Base-by-base conservation (phyloP, 2,113 vertebrate species). In the Zapus hudsonius region DNA sequence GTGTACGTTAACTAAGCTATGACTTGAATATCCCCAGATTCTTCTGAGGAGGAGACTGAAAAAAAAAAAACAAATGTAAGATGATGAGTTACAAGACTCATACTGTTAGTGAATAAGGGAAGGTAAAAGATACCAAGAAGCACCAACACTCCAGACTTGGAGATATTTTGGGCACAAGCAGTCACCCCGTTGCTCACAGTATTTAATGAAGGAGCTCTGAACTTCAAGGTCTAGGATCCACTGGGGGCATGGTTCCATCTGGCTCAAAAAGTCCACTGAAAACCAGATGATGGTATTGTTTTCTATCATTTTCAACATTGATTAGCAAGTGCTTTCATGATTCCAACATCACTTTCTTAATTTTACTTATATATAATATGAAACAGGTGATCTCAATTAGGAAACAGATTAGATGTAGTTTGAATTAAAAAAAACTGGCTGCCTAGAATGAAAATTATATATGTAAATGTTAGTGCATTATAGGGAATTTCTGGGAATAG, bases 321-420 rank as follows among this genome's bases (percentile, higher is more conserved):
- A 95, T 94, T 94, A 90, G 23, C 72, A 96, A 87, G 23, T 42
- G 31, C 16, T 94, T 92, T 92, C 84, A 70, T 95, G 70, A 95
- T 93, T 92, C 89, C 55, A 78, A 22, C n/a, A 73, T 42, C 15
- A 70, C 73, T 74, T 87, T 94, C 93, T 66, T 91, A 76, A 78
- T 95, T 96, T 96, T 59, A 95, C 69, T 91, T 89, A 13, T 76
- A 96, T 96, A 84, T 88, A 92, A 74, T 89, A 89, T 2, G 63
- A 95, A 91, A 86, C 42, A 95, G 36, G 69, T 94, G 83, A 89
- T 91, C 84, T 96, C 74, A 83, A 87, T 94, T 94, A 96, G 75
- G 89, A 95, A 95, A 93, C 0, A 40, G 40, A 91, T 83, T 93
- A 87, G 27, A 73, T 59, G 94, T 89, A 92, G 79, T 66, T 44